Evolutionary conservation across 23 tunicate species (phyloP).

Genomic region (Botrylloides violaceus): DNA sequence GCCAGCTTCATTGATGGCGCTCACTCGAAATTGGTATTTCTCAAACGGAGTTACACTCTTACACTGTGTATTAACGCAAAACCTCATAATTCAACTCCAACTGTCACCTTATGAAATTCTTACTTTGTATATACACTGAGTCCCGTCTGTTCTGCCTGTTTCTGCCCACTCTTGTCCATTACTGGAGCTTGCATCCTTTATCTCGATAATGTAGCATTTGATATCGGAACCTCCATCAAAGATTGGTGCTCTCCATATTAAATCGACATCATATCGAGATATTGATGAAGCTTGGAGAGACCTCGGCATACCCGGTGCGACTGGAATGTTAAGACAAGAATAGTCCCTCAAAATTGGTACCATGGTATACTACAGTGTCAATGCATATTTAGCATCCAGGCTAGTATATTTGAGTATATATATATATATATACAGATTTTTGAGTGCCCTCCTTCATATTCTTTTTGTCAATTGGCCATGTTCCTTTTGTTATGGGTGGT

Average conservation of each 20-base stretch:
- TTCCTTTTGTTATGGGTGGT: too few species aligned
- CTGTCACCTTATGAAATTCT: neutral
- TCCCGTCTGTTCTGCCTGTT: neutral
- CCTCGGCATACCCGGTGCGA: constrained; percentile 28
- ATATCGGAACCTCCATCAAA: constrained; percentile 36
- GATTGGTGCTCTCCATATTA: constrained; percentile 26
- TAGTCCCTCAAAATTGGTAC: too few species aligned
- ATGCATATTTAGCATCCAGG: too few species aligned
- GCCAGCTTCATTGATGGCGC: constrained; percentile 37
- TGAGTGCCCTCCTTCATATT: too few species aligned
- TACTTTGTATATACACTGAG: constrained; percentile 24
- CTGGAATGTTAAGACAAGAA: too few species aligned
- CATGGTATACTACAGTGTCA: too few species aligned
- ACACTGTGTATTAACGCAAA: constrained; percentile 1
- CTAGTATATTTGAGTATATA: too few species aligned
- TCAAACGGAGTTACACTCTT: neutral
- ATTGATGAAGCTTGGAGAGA: constrained; percentile 11
- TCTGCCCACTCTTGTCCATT: constrained; percentile 12
- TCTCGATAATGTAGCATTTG: constrained; percentile 15
- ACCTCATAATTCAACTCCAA: neutral
- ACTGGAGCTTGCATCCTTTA: neutral
- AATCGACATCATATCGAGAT: constrained; percentile 25
- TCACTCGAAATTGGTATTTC: constrained; percentile 24
- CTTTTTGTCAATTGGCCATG: too few species aligned
- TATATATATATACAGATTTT: too few species aligned